These are phyloP conservation scores for Temnothorax curvispinosus DNA, from an alignment of 1,140 invertebrate genomes.

Conservation along the genomic window DNA sequence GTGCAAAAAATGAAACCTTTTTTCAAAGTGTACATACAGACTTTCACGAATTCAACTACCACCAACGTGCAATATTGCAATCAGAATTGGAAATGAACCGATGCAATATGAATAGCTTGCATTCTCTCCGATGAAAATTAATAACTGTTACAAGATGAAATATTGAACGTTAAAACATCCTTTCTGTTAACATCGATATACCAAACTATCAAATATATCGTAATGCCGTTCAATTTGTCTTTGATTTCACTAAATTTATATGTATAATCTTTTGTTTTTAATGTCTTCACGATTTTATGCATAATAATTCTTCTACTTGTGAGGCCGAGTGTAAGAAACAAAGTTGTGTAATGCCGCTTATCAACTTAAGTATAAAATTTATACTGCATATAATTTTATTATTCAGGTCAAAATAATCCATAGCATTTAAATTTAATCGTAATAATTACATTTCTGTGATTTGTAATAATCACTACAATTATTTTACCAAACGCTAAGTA, in stretches of 20 bases:
- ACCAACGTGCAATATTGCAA: conserved; percentile 29
- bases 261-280: background rate
- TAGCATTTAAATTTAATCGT: background rate
- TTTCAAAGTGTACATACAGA: conserved; percentile 3
- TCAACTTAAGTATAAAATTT: background rate
- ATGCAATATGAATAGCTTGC: conserved; percentile 37
- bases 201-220: background rate
- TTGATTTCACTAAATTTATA: background rate
- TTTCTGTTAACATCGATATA: background rate
- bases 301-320: background rate
- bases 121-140: conserved; percentile 20
- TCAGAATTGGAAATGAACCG: conserved; percentile 53
- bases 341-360: background rate
- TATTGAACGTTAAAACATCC: conserved; percentile 2
- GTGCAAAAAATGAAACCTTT: conserved; percentile 12
- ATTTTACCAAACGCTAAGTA: conserved; percentile 5
- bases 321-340: background rate
- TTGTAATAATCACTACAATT: background rate
- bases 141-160: conserved; percentile 34
- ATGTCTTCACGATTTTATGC: background rate
- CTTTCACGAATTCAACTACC: conserved; percentile 25
- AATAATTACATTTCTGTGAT: conserved; percentile 5
- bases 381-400: background rate
- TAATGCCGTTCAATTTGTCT: background rate
- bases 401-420: background rate